Evolutionary conservation across 2,888 invertebrate genomes (phyloP).

Genomic region (Copidosoma aretas): DNA sequence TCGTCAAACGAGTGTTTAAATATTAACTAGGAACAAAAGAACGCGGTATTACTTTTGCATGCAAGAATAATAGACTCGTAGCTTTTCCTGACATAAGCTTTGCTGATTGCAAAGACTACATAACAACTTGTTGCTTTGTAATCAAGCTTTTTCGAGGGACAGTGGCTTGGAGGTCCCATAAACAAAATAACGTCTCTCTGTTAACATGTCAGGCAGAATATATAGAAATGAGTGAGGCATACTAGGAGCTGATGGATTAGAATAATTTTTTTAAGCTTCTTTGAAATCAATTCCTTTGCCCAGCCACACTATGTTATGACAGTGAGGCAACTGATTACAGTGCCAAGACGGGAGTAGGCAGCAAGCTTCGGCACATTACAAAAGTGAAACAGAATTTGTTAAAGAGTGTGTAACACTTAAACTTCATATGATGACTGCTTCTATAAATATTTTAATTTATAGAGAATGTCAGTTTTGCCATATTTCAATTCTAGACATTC

Average conservation of each 20-base stretch:
- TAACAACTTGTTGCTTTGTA: conserved; percentile 25
- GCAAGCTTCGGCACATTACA: conserved; percentile 36
- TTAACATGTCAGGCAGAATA: conserved; percentile 30
- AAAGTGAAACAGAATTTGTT: conserved; percentile 13
- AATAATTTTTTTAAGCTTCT: conserved; percentile 37
- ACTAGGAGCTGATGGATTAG: background rate
- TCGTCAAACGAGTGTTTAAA: background rate
- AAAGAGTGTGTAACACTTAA: background rate
- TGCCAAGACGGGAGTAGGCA: conserved; percentile 24
- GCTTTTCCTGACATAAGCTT: conserved; percentile 21
- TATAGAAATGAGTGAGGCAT: conserved; percentile 7
- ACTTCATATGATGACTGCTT: no score
- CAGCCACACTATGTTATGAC: conserved; percentile 40
- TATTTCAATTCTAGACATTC: no score
- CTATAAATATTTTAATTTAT: no score
- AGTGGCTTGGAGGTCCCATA: conserved; percentile 27
- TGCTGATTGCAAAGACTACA: conserved; percentile 14
- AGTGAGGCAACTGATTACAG: conserved; percentile 39
- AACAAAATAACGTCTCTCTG: conserved; percentile 26
- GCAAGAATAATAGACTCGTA: no score
- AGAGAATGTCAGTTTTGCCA: no score
- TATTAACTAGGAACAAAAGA: background rate
- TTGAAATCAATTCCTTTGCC: conserved; percentile 25
- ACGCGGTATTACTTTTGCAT: background rate
- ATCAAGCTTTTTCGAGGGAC: background rate